These are phyloP conservation scores for Amphiura filiformis DNA, from an alignment of 35 echinoderm and acorn worm species.

Conservation along the genomic window DNA sequence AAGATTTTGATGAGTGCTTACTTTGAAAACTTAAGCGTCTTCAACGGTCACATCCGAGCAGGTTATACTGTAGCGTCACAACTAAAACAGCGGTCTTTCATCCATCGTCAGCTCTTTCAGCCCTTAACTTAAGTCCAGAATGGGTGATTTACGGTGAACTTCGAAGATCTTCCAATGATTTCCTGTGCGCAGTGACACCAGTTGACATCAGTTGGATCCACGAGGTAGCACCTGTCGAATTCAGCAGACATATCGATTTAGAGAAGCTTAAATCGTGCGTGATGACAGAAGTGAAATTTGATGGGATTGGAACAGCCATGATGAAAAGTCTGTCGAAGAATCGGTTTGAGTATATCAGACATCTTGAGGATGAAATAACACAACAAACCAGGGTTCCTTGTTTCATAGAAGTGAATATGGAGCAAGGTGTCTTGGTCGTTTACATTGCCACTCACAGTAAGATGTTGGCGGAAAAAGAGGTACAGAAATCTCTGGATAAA, in stretches of 20 bases:
- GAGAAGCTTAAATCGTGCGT: background rate
- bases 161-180: slow-evolving; percentile 9
- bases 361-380: slow-evolving; percentile 16
- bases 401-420: slow-evolving; percentile 19
- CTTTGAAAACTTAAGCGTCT: slow-evolving; percentile 31
- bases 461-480: background rate
- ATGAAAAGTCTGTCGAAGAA: slow-evolving; percentile 26
- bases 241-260: slow-evolving; percentile 21
- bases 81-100: slow-evolving; percentile 27
- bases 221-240: slow-evolving; percentile 18
- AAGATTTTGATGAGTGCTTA: slow-evolving; percentile 28
- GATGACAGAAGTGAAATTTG: background rate
- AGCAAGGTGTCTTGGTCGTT: background rate
- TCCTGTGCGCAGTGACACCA: slow-evolving; percentile 21
- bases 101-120: slow-evolving; percentile 27
- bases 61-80: slow-evolving; percentile 36
- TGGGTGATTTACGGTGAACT: slow-evolving; percentile 40
- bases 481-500: background rate
- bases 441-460: slow-evolving; percentile 11
- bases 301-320: slow-evolving; percentile 20
- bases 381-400: background rate
- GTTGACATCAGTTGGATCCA: slow-evolving; percentile 20
- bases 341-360: slow-evolving; percentile 4
- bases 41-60: slow-evolving; percentile 32
- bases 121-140: slow-evolving; percentile 12